Evolutionary conservation across 2,113 vertebrate species (phyloP), one percentile per base, ranked within the genome.

Genomic region (Sorex fumeus): DNA sequence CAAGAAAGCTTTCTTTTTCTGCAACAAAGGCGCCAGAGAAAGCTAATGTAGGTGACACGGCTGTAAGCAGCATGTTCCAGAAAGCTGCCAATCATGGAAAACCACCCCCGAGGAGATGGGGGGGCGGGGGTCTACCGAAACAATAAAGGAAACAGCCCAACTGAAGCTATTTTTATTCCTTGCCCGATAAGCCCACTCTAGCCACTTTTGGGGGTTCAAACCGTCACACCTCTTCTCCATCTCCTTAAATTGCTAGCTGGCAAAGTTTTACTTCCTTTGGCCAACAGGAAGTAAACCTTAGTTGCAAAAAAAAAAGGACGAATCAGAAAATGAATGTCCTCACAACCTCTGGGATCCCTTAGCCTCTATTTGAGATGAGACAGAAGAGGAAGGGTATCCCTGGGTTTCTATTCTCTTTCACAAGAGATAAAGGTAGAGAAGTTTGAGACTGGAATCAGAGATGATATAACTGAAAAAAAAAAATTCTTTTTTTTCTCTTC

Each of bases 11-110:
- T 91, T 78, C 85, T 64, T 84, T 62, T 77, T 60, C 80, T 36
- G 25, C 69, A 77, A 78, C 72, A 81, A 95, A 94, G 47, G 83
- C 83, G 36, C 40, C 19, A 70, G 50, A 84, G 76, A 90, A 86
- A 84, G 74, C 79, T n/a, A 70, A 80, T 15, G 45, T n/a, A 57
- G 86, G 60, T 43, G 82, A 86, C 60, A 86, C 32, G 2, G 77
- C 11, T 15, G 2, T 28, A n/a, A 93, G 47, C 60, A 32, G 78
- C 82, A 30, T 13, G 23, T 76, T 78, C 79, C 5, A 0, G 70
- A 83, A 50, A 66, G 60, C 28, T 66, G 90, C 57, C 84, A 36
- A 62, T 84, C 92, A 62, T 0, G 1, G 43, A 8, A 13, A 71
- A 79, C 84, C 8, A 28, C 60, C 66, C 67, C 45, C 34, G 3